These are phyloP conservation scores for Nyctalus aviator DNA, from an alignment of 2,797 vertebrate genomes.

Conservation along the genomic window DNA sequence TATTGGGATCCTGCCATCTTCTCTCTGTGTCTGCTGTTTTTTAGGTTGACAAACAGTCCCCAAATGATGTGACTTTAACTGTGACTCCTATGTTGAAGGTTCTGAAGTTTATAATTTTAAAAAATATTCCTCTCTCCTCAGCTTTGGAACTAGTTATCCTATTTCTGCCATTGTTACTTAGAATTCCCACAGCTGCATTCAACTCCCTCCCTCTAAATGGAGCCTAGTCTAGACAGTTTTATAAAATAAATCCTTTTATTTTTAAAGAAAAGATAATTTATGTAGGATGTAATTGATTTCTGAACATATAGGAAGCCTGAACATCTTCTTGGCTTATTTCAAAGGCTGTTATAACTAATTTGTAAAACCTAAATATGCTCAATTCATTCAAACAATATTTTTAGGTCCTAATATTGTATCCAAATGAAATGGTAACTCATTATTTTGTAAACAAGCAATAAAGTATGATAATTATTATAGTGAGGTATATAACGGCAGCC, in stretches of 20 bases:
- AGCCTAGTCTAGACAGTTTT: background rate
- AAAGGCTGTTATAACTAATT: background rate
- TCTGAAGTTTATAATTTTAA: background rate
- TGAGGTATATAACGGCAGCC: background rate
- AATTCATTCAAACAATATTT: background rate
- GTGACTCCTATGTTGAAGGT: background rate
- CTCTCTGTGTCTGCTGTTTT: background rate
- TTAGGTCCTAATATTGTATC: background rate
- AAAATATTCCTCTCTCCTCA: background rate
- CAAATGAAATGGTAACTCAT: background rate
- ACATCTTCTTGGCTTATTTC: background rate
- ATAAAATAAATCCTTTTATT: background rate
- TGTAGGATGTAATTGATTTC: background rate
- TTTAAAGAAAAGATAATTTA: background rate
- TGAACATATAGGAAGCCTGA: background rate
- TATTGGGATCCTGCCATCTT: background rate
- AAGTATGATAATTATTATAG: background rate
- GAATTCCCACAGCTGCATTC: background rate
- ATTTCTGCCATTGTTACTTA: background rate
- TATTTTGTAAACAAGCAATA: background rate
- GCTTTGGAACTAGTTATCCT: background rate
- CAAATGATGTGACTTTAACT: background rate
- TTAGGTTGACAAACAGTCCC: background rate
- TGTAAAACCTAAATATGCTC: background rate
- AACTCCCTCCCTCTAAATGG: background rate